phyloP scores from a whole-genome alignment of 2,888 invertebrate species.

The Autographa gamma region DNA sequence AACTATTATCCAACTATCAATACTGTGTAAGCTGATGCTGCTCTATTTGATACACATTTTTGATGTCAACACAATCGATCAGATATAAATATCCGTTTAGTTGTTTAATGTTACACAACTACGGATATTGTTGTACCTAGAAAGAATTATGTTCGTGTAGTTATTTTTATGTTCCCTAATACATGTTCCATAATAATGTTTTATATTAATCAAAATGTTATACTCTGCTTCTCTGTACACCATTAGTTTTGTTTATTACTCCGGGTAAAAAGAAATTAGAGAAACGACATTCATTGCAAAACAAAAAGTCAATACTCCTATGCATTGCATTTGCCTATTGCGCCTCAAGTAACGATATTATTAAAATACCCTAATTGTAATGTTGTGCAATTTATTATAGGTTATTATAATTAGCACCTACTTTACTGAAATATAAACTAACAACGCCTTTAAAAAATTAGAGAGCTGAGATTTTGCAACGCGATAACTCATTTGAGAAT shows the following conservation, averaged over 20 bases:
- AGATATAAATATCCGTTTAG: constrained; percentile 48
- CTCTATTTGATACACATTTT: constrained; percentile 76
- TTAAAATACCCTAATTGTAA: constrained; percentile 11
- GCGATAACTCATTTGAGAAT: constrained; percentile 80
- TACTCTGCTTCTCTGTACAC: constrained; percentile 27
- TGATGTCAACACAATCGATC: constrained; percentile 71
- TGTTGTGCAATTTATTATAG: constrained; percentile 22
- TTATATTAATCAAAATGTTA: constrained; percentile 31
- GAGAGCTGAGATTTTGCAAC: constrained; percentile 77
- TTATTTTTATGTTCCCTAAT: constrained; percentile 37
- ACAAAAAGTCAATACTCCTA: constrained; percentile 41
- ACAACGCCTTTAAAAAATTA: constrained; percentile 55
- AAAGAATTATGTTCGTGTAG: constrained; percentile 39
- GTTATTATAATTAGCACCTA: constrained; percentile 29
- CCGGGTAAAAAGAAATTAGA: background rate
- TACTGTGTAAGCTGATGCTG: constrained; percentile 68
- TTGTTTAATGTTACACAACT: constrained; percentile 48
- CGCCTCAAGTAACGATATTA: constrained; percentile 25
- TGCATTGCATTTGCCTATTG: constrained; percentile 37
- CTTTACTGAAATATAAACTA: constrained; percentile 38
- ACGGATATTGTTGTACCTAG: constrained; percentile 58
- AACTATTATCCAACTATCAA: constrained; percentile 79
- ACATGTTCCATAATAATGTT: constrained; percentile 28
- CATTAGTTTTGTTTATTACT: constrained; percentile 8
- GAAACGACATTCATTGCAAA: constrained; percentile 21